phyloP scores from a whole-genome alignment of 1,140 invertebrate species.

The Ostrea denselamellosa region DNA sequence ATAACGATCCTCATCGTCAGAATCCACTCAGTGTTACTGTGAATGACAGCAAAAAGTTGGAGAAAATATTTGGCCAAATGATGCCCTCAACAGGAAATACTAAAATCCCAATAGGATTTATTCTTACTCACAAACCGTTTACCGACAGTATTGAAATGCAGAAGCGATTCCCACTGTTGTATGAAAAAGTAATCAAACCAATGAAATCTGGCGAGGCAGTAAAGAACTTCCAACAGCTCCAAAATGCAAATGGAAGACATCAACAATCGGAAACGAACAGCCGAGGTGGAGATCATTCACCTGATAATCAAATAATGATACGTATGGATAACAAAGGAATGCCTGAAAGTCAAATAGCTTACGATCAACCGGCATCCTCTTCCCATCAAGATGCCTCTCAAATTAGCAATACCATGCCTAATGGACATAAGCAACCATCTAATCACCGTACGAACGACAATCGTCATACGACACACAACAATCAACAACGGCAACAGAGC shows the following conservation, averaged over 20 bases:
- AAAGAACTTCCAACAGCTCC: background rate
- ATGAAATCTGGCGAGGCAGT: background rate
- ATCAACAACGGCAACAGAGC: background rate
- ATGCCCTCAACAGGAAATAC: conserved; percentile 8
- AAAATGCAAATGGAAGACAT: background rate
- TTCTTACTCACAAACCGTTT: conserved; percentile 7
- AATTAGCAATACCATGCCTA: background rate
- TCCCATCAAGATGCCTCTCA: background rate
- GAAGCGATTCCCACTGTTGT: background rate
- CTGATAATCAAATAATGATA: background rate
- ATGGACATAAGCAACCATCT: background rate
- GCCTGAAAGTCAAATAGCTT: background rate
- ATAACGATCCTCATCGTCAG: background rate
- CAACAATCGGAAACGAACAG: background rate
- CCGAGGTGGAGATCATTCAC: background rate
- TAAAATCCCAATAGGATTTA: conserved; percentile 16
- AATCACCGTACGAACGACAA: background rate
- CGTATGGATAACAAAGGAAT: background rate
- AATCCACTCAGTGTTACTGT: background rate
- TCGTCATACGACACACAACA: background rate
- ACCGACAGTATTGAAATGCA: conserved; percentile 13
- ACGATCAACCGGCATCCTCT: background rate
- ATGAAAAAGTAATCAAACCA: background rate
- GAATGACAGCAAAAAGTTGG: background rate
- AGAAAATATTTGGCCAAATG: background rate